Conservation (phyloP, 2,113 vertebrate species). For the Tragelaphus buxtoni region DNA sequence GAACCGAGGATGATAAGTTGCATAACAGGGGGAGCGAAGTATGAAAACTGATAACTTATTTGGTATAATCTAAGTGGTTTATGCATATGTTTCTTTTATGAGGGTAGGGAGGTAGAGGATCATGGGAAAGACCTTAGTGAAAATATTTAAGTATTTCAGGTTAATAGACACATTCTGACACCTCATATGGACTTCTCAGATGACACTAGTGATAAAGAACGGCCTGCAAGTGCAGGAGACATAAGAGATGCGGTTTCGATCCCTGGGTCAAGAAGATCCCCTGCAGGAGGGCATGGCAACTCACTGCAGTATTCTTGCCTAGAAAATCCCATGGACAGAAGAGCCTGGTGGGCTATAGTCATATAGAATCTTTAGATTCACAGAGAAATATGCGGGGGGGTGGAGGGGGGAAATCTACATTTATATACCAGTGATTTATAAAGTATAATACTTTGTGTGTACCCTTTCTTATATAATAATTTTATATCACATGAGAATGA, state of each 20-base stretch:
- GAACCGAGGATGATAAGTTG: not conserved
- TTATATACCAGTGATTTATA: not conserved
- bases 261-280: not conserved
- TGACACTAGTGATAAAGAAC: not conserved
- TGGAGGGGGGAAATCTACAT: not conserved
- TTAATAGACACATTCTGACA: not conserved
- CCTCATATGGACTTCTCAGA: not conserved
- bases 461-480: not conserved
- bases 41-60: not conserved
- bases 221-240: not conserved
- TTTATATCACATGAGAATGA: not conserved
- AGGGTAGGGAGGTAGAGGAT: not conserved
- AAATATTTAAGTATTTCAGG: not conserved
- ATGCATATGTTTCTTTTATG: not conserved
- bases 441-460: not conserved
- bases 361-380: not conserved
- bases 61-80: not conserved
- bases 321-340: not conserved
- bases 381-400: not conserved
- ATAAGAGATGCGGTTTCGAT: not conserved
- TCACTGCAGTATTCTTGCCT: not conserved
- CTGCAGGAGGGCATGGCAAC: not conserved
- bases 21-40: not conserved
- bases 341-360: not conserved
- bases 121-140: not conserved